Percentiles rank a stretch among this genome's conserved stretches.
phyloP scores from a whole-genome alignment of 2,113 vertebrate species.

The Artemisiospiza belli region DNA sequence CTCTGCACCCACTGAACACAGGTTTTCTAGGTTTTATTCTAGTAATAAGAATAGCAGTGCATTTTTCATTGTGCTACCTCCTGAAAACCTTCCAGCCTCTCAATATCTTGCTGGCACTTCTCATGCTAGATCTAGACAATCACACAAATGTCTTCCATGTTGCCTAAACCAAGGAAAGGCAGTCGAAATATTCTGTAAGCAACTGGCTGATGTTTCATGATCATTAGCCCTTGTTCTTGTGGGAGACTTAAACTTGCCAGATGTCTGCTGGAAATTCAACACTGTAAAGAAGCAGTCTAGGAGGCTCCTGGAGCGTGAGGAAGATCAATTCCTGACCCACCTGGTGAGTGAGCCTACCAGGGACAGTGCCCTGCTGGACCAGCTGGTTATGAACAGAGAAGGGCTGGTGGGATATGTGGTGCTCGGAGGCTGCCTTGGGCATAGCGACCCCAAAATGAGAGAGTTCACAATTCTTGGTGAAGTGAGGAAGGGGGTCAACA shows the following conservation, averaged over 20 bases:
- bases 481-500: background rate
- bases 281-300: background rate
- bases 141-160: background rate
- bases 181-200: background rate
- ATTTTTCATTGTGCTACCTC: background rate
- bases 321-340: background rate
- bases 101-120: background rate
- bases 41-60: background rate
- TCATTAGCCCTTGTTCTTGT: accelerated
- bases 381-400: background rate
- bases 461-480: background rate
- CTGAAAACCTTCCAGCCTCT: background rate
- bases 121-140: background rate
- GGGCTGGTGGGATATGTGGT: background rate
- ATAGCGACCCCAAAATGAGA: accelerated
- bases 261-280: background rate
- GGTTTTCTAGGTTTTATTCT: background rate
- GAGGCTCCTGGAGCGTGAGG: background rate
- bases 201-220: background rate
- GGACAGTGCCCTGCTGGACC: background rate
- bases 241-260: background rate
- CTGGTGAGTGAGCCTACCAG: background rate
- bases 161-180: background rate
- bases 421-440: background rate
- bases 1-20: background rate